Conservation (phyloP, 2,113 vertebrate species). For the Oreochromis tanganicae region DNA sequence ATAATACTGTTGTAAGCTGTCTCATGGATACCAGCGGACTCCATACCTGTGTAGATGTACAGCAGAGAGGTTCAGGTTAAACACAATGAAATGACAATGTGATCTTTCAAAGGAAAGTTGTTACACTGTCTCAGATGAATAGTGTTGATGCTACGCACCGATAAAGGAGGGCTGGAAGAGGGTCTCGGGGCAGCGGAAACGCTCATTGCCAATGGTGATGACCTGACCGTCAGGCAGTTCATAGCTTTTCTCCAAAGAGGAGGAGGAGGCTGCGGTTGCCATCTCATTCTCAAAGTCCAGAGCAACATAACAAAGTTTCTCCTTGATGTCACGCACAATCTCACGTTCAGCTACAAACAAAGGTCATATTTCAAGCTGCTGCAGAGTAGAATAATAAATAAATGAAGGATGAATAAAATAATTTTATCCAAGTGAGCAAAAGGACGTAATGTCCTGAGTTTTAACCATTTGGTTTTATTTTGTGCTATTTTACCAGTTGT, state of each 20-base stretch:
- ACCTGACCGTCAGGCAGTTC: slow-evolving; percentile 95
- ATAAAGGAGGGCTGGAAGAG: slow-evolving; percentile 98
- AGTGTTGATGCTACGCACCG: slow-evolving; percentile 63
- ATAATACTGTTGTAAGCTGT: slow-evolving; percentile 98
- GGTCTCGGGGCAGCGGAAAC: slow-evolving; percentile 82
- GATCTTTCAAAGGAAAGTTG: neutral
- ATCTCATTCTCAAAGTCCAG: slow-evolving; percentile 98
- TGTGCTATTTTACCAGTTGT: slow-evolving; percentile 79
- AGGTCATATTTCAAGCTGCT: neutral
- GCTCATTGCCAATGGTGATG: slow-evolving; percentile 96
- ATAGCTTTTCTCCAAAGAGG: slow-evolving; percentile 95
- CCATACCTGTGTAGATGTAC: slow-evolving; percentile 78
- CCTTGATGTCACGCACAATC: slow-evolving; percentile 97
- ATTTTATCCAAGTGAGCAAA: fast-evolving
- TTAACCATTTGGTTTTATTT: neutral
- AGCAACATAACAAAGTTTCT: slow-evolving; percentile 94
- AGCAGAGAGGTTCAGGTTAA: neutral
- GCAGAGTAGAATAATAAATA: neutral
- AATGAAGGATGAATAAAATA: neutral
- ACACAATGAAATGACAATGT: neutral
- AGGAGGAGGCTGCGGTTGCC: slow-evolving; percentile 91
- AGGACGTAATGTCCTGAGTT: neutral
- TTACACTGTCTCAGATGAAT: neutral
- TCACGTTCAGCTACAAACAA: slow-evolving; percentile 86
- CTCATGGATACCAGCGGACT: slow-evolving; percentile 93